Percentiles rank a stretch among this genome's conserved stretches.
Evolutionary conservation across 1,140 invertebrate genomes (phyloP).

Genomic region (Neodiprion virginianus): DNA sequence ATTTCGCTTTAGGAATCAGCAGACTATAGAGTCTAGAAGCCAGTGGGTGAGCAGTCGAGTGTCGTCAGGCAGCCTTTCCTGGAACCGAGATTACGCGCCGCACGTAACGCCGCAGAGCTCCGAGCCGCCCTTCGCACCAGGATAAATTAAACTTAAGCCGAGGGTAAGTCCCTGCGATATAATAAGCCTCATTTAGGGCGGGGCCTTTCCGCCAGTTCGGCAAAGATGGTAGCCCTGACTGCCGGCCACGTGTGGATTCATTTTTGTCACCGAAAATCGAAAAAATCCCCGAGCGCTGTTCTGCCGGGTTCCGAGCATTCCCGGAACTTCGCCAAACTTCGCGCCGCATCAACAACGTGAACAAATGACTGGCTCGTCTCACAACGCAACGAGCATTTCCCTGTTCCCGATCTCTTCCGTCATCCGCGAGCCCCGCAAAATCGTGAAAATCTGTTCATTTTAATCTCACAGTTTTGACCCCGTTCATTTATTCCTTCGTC

Average conservation of each 20-base stretch:
- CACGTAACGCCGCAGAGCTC: background rate
- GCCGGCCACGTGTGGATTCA: constrained; percentile 11
- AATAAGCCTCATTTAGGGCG: background rate
- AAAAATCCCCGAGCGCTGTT: background rate
- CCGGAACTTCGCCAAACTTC: background rate
- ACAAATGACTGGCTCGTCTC: background rate
- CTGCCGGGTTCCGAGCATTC: background rate
- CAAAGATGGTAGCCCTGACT: constrained; percentile 10
- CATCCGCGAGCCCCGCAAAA: background rate
- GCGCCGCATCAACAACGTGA: background rate
- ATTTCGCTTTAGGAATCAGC: background rate
- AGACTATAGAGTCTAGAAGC: background rate
- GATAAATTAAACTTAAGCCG: background rate
- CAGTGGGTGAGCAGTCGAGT: background rate
- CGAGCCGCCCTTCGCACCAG: background rate
- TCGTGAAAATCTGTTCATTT: background rate
- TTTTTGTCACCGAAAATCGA: background rate
- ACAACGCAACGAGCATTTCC: background rate
- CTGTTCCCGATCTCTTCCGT: background rate
- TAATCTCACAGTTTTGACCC: too few relatives aligned
- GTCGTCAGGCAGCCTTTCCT: background rate
- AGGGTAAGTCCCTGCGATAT: too few relatives aligned
- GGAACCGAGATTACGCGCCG: background rate
- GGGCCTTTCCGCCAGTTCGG: background rate
- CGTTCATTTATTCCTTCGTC: too few relatives aligned